phyloP scores from a whole-genome alignment of 2,113 vertebrate species.

The Epinephelus fuscoguttatus region DNA sequence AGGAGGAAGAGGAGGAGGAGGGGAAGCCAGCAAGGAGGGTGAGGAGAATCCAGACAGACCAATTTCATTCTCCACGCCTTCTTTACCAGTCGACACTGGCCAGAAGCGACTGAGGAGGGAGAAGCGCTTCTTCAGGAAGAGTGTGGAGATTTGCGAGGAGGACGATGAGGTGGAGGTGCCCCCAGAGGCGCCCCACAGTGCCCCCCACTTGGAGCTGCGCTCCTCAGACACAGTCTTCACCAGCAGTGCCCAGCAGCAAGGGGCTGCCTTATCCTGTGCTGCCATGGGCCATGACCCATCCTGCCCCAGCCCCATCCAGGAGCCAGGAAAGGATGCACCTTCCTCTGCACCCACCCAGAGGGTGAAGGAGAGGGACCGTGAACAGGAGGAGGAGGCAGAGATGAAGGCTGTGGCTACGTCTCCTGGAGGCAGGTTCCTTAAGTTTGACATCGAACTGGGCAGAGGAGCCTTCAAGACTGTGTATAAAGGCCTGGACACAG shows the following conservation, averaged over 20 bases:
- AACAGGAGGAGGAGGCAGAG: constrained; percentile 94
- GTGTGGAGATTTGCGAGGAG: constrained; percentile 90
- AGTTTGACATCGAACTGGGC: constrained; percentile 95
- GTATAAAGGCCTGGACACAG: constrained; percentile 95
- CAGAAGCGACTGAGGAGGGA: constrained; percentile 84
- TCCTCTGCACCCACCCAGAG: constrained; percentile 63
- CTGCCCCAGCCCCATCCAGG: constrained; percentile 57
- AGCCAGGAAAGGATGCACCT: constrained; percentile 70
- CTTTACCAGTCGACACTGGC: constrained; percentile 65
- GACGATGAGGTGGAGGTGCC: constrained; percentile 83
- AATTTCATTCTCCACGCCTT: constrained; percentile 70
- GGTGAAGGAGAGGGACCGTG: constrained; percentile 86
- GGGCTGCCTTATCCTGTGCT: constrained; percentile 57
- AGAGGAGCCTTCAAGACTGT: constrained; percentile 96
- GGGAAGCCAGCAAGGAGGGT: constrained; percentile 64
- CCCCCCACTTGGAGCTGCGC: constrained; percentile 77
- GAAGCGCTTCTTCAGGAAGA: constrained; percentile 93
- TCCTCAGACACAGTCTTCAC: constrained; percentile 81
- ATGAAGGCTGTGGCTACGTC: constrained; percentile 98
- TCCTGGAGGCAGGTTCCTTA: constrained; percentile 92
- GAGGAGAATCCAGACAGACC: constrained; percentile 61
- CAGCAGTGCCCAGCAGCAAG: constrained; percentile 70
- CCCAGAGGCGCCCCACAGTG: constrained; percentile 70
- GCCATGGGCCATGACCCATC: constrained; percentile 67
- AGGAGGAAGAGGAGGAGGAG: constrained; percentile 74